Evolutionary conservation across 2,797 vertebrate genomes (phyloP).

Genomic region (Antennarius maculatus): DNA sequence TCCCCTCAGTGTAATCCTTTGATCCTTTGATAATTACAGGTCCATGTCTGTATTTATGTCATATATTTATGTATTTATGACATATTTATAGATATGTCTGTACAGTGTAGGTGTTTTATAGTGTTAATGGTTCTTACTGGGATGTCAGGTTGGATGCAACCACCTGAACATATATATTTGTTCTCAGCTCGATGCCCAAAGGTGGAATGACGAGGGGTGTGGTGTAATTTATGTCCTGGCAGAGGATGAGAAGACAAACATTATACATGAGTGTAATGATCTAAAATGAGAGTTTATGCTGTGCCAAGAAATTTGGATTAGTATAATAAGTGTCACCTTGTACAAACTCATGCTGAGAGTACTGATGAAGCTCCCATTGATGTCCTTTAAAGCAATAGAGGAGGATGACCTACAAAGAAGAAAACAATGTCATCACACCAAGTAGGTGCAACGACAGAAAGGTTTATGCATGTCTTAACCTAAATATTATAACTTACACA

Average conservation of each 20-base stretch:
- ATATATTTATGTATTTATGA: too few species aligned
- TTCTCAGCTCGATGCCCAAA: slow-evolving; percentile 75
- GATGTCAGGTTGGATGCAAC: slow-evolving; percentile 76
- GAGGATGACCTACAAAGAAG: slow-evolving; percentile 68
- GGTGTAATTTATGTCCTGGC: slow-evolving; percentile 74
- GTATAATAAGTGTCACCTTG: slow-evolving; percentile 47
- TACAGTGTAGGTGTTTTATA: slow-evolving; percentile 1
- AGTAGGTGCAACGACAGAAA: not conserved
- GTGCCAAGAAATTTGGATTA: not conserved
- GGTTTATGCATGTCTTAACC: not conserved
- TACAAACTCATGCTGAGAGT: slow-evolving; percentile 78
- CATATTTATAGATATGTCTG: too few species aligned
- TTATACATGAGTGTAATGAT: slow-evolving; percentile 1
- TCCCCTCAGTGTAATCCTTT: not conserved
- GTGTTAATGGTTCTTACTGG: slow-evolving; percentile 69
- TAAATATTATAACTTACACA: slow-evolving; percentile 65
- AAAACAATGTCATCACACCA: not conserved
- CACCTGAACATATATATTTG: slow-evolving; percentile 73
- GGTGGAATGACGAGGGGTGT: slow-evolving; percentile 66
- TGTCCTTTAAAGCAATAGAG: slow-evolving; percentile 77
- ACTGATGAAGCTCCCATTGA: slow-evolving; percentile 83
- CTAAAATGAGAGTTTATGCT: not conserved
- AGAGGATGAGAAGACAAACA: slow-evolving; percentile 18
- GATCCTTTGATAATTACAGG: slow-evolving; percentile 6
- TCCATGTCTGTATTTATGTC: slow-evolving; percentile 1